Base-by-base conservation (phyloP, 2,888 invertebrate genomes). In the Brenthis hecate region DNA sequence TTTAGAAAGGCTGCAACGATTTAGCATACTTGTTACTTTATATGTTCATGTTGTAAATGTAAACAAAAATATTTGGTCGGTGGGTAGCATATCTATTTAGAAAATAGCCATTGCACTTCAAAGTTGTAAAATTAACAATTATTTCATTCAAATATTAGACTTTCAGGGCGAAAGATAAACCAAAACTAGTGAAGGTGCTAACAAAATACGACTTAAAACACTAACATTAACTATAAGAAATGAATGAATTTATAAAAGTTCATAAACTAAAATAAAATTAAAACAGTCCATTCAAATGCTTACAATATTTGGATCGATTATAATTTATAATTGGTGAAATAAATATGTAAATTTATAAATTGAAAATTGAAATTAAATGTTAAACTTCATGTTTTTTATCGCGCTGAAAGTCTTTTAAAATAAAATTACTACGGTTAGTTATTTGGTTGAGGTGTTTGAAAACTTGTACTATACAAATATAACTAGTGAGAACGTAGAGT, bases 81-180 rank as follows among this genome's bases (percentile, higher is more conserved):
- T 60, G 58, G 58, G 23, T 48, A 60, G 14, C 58, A 50, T 60
- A 28, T 23, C 48, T 60, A 60, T 60, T 28, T 60, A 50, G 48
- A 47, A 13, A 60, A 60, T 60, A 60, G 48, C 48, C 28, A 28
- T 50, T 28, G n/a, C 13, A 58, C 6, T 11, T 1, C 13, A 23
- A 23, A 48, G n/a, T n/a, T 60, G 23, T 60, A 28, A 48, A 58
- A 32, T 36, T 8, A n/a, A 48, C 47, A 6, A 55, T 43, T 43
- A 47, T 23, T 23, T 23, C 14, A 58, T 14, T 23, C 50, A 16
- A 3, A 48, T 23, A 48, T 58, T 28, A 32, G 50, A 50, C n/a
- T 60, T 60, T 50, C 6, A 60, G 50, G n/a, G 50, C n/a, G 16
- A 60, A 50, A 32, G 50, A 16, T 50, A 6, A 2, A n/a, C 13